Percentiles rank a stretch among this genome's conserved stretches.
phyloP scores from a whole-genome alignment of 1,140 invertebrate genomes.

The Platyscapa corneri region DNA sequence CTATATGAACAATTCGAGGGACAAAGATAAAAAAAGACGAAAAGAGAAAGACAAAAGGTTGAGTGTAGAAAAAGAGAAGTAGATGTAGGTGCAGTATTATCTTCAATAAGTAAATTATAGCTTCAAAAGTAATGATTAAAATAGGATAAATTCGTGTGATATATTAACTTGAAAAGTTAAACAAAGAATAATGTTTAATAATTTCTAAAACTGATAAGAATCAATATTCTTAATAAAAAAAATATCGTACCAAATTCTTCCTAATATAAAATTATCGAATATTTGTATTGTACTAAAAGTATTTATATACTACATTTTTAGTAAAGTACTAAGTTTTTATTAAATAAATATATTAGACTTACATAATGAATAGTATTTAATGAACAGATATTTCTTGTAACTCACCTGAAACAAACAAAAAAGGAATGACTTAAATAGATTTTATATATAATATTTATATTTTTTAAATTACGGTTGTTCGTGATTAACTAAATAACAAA shows the following conservation, averaged over 20 bases:
- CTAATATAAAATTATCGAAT: too few species aligned
- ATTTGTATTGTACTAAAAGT: too few species aligned
- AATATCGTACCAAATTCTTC: too few species aligned
- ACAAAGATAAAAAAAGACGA: background rate
- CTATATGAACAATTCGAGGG: background rate
- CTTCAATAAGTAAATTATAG: background rate
- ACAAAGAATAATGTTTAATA: background rate
- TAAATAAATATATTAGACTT: background rate
- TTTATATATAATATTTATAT: too few species aligned
- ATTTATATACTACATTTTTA: too few species aligned
- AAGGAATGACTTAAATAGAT: background rate
- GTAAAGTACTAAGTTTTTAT: background rate
- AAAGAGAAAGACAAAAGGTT: slow-evolving; percentile 3
- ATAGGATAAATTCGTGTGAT: background rate
- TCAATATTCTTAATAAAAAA: too few species aligned
- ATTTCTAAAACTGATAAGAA: too few species aligned
- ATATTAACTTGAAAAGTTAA: background rate
- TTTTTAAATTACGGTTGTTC: too few species aligned
- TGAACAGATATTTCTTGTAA: background rate
- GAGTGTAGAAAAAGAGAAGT: background rate
- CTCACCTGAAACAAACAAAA: slow-evolving; percentile 28
- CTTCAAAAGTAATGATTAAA: background rate
- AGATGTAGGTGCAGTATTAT: background rate
- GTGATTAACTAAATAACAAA: too few species aligned
- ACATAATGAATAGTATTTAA: background rate